Conservation (phyloP, 2,888 invertebrate species). For the Tolmerus cingulatus region DNA sequence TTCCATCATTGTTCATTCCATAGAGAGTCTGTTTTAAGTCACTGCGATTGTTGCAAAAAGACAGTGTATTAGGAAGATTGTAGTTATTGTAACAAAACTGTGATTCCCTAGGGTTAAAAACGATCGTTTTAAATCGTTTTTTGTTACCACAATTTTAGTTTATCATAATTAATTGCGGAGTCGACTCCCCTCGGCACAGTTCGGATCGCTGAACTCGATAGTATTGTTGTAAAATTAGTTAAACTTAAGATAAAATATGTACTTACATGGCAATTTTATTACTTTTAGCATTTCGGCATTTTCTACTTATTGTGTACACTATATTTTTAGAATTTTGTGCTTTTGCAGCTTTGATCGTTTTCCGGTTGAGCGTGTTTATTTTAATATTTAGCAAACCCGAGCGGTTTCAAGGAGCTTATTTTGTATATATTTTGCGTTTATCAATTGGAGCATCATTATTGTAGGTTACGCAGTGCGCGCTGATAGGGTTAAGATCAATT, state of each 20-base stretch:
- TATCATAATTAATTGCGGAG: slow-evolving; percentile 10
- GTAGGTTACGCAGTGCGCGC: not conserved
- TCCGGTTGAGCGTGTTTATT: not conserved
- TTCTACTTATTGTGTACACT: not conserved
- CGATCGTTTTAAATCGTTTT: slow-evolving; percentile 50
- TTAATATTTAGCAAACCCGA: not conserved
- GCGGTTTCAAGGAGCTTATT: not conserved
- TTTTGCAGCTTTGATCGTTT: not conserved
- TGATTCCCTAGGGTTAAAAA: slow-evolving; percentile 52
- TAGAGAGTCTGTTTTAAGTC: not conserved
- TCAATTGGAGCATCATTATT: not conserved
- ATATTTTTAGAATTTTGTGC: not conserved
- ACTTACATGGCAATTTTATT: not conserved
- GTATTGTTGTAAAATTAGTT: slow-evolving; percentile 5
- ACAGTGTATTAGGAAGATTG: slow-evolving; percentile 20
- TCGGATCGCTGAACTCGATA: not conserved
- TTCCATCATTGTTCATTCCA: not conserved
- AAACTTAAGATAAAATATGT: not conserved
- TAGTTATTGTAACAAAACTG: slow-evolving; percentile 52
- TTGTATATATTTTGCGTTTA: not conserved
- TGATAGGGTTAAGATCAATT: not conserved
- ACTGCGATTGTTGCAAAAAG: not conserved
- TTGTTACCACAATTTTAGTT: slow-evolving; percentile 45
- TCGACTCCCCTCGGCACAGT: not conserved
- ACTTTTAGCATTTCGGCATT: not conserved